phyloP scores from a whole-genome alignment of 35 echinoderm and acorn worm species.

The Diadema setosum region DNA sequence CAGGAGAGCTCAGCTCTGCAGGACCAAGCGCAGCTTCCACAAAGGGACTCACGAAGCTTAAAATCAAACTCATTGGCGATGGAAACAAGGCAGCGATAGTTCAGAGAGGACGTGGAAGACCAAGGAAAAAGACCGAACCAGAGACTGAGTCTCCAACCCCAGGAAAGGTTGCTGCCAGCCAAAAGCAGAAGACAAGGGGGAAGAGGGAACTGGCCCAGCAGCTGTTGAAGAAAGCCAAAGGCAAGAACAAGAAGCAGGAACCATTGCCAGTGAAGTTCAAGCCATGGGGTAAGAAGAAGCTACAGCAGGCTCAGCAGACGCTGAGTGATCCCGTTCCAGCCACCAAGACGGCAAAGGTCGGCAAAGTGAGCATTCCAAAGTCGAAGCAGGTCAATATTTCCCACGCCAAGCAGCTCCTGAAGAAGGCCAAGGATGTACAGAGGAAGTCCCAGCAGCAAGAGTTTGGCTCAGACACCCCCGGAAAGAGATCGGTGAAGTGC shows the following conservation, averaged over 20 bases:
- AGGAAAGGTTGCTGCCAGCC: too few species aligned
- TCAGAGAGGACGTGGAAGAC: background rate
- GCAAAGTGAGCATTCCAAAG: background rate
- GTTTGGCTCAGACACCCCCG: background rate
- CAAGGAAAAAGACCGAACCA: background rate
- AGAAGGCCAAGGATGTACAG: background rate
- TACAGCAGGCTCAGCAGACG: background rate
- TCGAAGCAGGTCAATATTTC: slow-evolving; percentile 12
- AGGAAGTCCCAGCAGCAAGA: background rate
- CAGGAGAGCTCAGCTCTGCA: background rate
- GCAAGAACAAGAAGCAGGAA: slow-evolving; percentile 18
- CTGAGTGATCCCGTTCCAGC: background rate
- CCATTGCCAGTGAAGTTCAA: slow-evolving; percentile 15
- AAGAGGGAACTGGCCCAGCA: slow-evolving; percentile 29
- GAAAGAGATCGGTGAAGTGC: slow-evolving; percentile 58
- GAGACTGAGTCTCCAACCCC: too few species aligned
- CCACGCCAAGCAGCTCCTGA: background rate
- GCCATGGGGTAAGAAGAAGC: slow-evolving; percentile 1
- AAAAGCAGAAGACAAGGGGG: background rate
- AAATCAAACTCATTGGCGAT: background rate
- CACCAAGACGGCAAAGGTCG: background rate
- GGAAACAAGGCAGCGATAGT: slow-evolving; percentile 8
- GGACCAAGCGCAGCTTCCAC: background rate
- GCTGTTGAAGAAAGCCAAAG: slow-evolving; percentile 53
- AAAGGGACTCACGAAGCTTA: background rate